These are phyloP conservation scores for Invenusta paracnida DNA, from an alignment of 2,888 invertebrate genomes.

Conservation along the genomic window DNA sequence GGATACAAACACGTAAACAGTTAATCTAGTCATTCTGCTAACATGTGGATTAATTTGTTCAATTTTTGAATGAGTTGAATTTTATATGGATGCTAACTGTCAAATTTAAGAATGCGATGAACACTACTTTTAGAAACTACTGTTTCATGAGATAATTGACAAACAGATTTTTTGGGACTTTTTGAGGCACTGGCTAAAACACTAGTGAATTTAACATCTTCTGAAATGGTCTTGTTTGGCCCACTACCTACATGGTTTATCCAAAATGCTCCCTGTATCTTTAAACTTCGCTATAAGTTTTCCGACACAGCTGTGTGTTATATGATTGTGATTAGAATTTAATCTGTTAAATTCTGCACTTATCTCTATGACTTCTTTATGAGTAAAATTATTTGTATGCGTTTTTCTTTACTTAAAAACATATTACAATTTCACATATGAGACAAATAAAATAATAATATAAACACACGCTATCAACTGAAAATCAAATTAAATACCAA, in stretches of 20 bases:
- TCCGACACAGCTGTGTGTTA: neutral
- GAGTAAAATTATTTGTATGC: neutral
- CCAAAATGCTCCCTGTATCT: neutral
- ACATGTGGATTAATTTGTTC: neutral
- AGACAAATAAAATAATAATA: neutral
- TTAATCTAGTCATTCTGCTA: neutral
- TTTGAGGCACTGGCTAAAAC: slow-evolving; percentile 2
- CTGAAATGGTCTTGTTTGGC: neutral
- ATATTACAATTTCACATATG: neutral
- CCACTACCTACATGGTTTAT: neutral
- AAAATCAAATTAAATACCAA: neutral
- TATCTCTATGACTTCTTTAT: neutral
- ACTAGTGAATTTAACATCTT: slow-evolving; percentile 9
- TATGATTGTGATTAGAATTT: neutral
- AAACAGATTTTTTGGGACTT: slow-evolving; percentile 13
- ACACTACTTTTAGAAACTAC: neutral
- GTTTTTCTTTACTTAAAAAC: neutral
- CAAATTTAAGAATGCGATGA: slow-evolving; percentile 15
- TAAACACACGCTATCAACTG: neutral
- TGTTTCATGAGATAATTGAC: slow-evolving; percentile 17
- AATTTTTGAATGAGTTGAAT: neutral
- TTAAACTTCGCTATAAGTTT: neutral
- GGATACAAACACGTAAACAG: neutral
- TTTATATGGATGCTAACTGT: neutral
- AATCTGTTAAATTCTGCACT: neutral